A percentile compares a stretch with the other conserved stretches of the same genome.
Evolutionary conservation across 2,113 vertebrate genomes (phyloP).

Genomic region (Syngnathus floridae): DNA sequence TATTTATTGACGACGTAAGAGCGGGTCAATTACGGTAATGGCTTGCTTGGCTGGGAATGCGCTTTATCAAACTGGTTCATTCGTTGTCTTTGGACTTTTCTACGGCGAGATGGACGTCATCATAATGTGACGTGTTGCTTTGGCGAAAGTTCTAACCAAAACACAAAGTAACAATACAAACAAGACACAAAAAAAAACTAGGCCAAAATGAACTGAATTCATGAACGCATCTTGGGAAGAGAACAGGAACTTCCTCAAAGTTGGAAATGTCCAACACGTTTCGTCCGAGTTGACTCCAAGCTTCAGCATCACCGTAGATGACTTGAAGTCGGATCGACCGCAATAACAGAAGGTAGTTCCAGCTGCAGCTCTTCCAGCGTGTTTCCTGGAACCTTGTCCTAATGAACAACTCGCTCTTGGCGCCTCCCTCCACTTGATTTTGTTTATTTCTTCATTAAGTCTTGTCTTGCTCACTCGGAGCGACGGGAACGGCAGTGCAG

Average conservation of each 20-base stretch:
- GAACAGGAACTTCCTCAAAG: background rate
- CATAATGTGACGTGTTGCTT: too few species aligned
- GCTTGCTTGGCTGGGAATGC: slow-evolving; percentile 42
- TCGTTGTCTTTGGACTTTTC: background rate
- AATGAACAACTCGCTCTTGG: slow-evolving; percentile 25
- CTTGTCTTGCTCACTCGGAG: slow-evolving; percentile 41
- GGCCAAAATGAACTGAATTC: background rate
- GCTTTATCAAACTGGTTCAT: slow-evolving; percentile 36
- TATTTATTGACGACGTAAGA: slow-evolving; percentile 63
- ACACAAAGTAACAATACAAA: too few species aligned
- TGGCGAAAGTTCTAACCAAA: too few species aligned
- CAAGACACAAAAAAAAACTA: too few species aligned
- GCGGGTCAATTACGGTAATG: slow-evolving; percentile 62
- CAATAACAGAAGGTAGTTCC: slow-evolving; percentile 20
- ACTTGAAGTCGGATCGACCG: slow-evolving; percentile 35
- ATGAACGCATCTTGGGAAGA: background rate
- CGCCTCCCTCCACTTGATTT: slow-evolving; percentile 28
- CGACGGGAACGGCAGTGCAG: slow-evolving; percentile 31
- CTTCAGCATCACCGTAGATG: background rate
- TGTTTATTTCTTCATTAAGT: slow-evolving; percentile 59
- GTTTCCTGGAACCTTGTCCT: slow-evolving; percentile 26
- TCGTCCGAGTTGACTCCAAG: background rate
- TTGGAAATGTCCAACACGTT: background rate
- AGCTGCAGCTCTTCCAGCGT: slow-evolving; percentile 27
- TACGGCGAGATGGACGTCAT: too few species aligned